Conservation (phyloP, 2,113 vertebrate genomes). For the Heterochromis multidens region DNA sequence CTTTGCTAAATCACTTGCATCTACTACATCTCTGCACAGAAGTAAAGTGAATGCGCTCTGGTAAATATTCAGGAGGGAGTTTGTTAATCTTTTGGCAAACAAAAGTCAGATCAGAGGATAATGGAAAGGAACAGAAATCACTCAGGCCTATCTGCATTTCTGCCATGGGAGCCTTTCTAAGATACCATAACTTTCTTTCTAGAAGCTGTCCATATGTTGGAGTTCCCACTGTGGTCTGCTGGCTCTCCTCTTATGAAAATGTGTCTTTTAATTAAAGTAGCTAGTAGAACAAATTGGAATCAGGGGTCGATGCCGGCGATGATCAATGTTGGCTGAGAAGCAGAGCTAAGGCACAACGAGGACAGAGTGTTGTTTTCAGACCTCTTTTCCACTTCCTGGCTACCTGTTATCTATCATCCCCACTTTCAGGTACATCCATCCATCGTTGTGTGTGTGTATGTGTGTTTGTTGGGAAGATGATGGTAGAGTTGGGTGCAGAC, state of each 20-base stretch:
- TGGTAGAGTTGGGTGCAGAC: slow-evolving; percentile 20
- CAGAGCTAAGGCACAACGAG: not conserved
- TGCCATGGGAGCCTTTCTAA: not conserved
- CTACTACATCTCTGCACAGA: not conserved
- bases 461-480: not conserved
- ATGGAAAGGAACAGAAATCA: not conserved
- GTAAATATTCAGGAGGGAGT: not conserved
- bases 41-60: not conserved
- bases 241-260: slow-evolving; percentile 12
- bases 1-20: slow-evolving; percentile 3
- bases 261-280: slow-evolving; percentile 28
- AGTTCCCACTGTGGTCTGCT: not conserved
- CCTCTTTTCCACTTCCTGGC: not conserved
- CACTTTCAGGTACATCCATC: slow-evolving; percentile 15
- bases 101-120: not conserved
- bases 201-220: not conserved
- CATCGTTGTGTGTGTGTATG: not conserved
- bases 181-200: not conserved
- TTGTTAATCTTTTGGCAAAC: slow-evolving; percentile 17
- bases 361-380: not conserved
- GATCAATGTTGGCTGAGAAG: not conserved
- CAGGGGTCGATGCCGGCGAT: not conserved
- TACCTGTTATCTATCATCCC: slow-evolving; percentile 1
- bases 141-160: not conserved
- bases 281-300: not conserved